A percentile compares a stretch with the other conserved stretches of the same genome.
These are phyloP conservation scores for Psittacus erithacus DNA, from an alignment of 2,113 vertebrate genomes.

Conservation along the genomic window DNA sequence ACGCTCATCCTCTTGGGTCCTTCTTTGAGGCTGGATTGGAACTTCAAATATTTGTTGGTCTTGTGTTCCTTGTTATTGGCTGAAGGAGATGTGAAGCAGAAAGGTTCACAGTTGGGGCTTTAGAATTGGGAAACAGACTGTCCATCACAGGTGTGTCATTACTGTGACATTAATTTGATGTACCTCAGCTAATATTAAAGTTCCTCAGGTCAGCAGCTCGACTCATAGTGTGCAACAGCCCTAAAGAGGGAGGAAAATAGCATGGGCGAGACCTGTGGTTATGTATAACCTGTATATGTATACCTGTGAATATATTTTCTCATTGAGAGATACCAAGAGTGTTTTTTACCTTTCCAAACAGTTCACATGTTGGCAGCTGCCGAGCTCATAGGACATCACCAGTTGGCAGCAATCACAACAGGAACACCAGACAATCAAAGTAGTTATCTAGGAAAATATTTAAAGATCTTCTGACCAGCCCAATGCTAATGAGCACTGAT, in stretches of 20 bases:
- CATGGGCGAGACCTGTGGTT: neutral
- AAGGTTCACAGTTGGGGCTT: neutral
- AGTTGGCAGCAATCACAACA: neutral
- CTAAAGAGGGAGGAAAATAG: neutral
- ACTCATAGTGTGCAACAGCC: neutral
- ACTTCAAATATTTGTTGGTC: accelerated
- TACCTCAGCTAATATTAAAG: neutral
- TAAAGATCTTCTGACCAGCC: neutral
- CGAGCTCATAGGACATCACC: neutral
- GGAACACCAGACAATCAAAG: neutral
- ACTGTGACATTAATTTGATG: accelerated
- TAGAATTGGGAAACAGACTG: neutral
- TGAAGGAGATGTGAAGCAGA: neutral
- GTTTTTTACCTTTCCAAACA: neutral
- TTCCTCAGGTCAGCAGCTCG: neutral
- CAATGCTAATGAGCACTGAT: neutral
- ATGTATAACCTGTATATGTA: neutral
- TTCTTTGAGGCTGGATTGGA: neutral
- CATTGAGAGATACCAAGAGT: neutral
- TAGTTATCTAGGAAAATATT: neutral
- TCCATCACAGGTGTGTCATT: neutral
- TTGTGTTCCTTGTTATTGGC: neutral
- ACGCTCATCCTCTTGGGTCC: neutral
- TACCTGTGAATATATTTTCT: neutral
- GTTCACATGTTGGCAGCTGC: neutral